These are phyloP conservation scores for Alligator sinensis DNA, from an alignment of 2,113 vertebrate genomes.

Conservation along the genomic window DNA sequence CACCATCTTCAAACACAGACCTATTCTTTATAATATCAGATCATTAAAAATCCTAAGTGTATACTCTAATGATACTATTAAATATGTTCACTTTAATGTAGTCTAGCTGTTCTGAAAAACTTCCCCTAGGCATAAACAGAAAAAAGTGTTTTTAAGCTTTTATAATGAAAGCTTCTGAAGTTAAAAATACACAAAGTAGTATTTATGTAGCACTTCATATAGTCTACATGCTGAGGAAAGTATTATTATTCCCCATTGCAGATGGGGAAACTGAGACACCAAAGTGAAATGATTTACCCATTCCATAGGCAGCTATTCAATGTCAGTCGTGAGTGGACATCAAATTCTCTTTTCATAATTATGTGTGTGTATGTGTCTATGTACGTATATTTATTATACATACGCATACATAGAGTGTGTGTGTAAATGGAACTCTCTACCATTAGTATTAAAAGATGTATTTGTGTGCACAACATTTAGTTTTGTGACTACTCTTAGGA, in stretches of 20 bases:
- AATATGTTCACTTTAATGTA: not conserved
- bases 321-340: not conserved
- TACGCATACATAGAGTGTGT: not conserved
- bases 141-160: not conserved
- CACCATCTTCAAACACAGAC: not conserved
- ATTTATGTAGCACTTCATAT: not conserved
- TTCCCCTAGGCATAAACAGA: not conserved
- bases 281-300: not conserved
- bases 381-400: not conserved
- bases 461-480: not conserved
- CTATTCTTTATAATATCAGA: not conserved
- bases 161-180: not conserved
- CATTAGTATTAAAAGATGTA: not conserved
- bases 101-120: not conserved
- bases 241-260: not conserved
- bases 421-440: not conserved
- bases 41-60: not conserved
- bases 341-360: not conserved
- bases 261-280: not conserved
- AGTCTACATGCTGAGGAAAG: fast-evolving
- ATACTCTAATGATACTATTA: not conserved
- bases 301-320: not conserved
- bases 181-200: not conserved
- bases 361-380: not conserved
- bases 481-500: not conserved